Base-by-base conservation (phyloP, 2,888 invertebrate species). In the Pecten maximus region DNA sequence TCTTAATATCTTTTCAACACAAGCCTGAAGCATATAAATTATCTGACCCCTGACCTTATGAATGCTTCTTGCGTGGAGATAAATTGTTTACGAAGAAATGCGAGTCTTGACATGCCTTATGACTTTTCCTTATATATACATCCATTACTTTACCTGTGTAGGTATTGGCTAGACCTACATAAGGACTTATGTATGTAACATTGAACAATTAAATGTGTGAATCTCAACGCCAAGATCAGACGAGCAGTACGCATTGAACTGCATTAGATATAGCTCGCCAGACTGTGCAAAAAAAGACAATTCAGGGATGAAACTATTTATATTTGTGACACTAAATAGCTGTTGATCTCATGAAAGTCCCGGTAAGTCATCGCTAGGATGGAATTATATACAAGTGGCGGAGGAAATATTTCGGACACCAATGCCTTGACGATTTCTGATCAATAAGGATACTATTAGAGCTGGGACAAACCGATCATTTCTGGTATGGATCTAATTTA, bases 41-140 rank as follows among this genome's bases (percentile, higher is more conserved):
- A 74, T 74, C 74, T 74, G 35, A 74, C 28, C 74, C 35, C 23
- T 74, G 35, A 74, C 74, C 74, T 74, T 35, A 2, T 4, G 74
- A 74, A 74, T 74, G 74, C 74, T 74, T 74, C 35, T 28, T 74
- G 74, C 74, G 74, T 74, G 35, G 74, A 74, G 74, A 74, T 74
- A 74, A 74, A 74, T 74, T 74, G 74, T 74, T 74, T 74, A 35
- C 35, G 35, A 35, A 74, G 74, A 74, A 74, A 74, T 35, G 19
- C 74, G 74, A 35, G 74, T 74, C 74, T 74, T 74, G 28, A 35
- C 74, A 35, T 74, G 74, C 15, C 74, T 74, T 35, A n/a, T 74
- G 74, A 74, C 74, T 74, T 74, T 74, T 74, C 74, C 74, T 74
- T 74, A 28, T 74, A 54, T n/a, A 74, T 74, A 74, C 35, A 74